Percentiles rank a stretch among this genome's conserved stretches.
These are phyloP conservation scores for Tokudaia muenninki DNA, from an alignment of 2,797 vertebrate species.

Conservation along the genomic window DNA sequence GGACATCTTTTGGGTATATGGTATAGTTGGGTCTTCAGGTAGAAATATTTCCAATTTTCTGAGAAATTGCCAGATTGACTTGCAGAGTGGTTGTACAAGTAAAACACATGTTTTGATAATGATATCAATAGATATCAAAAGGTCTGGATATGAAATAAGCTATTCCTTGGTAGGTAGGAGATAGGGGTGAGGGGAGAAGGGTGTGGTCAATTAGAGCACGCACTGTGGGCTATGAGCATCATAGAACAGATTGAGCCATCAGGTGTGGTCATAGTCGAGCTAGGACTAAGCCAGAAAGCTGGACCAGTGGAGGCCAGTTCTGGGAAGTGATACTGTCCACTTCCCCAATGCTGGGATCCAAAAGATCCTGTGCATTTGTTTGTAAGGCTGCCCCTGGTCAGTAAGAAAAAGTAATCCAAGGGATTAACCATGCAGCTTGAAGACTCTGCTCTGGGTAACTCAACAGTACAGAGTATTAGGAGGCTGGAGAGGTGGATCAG, in stretches of 20 bases:
- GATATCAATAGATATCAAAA: not conserved
- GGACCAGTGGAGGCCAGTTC: not conserved
- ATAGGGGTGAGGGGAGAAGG: fast-evolving
- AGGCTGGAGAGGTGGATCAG: not conserved
- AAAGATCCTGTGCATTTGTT: not conserved
- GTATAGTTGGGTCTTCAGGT: not conserved
- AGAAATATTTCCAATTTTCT: not conserved
- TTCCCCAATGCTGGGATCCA: not conserved
- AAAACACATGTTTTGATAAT: not conserved
- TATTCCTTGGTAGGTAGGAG: not conserved
- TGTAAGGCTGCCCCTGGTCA: not conserved
- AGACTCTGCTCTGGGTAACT: not conserved
- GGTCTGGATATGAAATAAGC: not conserved
- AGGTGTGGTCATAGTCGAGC: not conserved
- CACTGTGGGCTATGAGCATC: not conserved
- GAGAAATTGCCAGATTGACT: not conserved
- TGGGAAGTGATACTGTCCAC: not conserved
- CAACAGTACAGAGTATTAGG: not conserved
- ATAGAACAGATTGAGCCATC: not conserved
- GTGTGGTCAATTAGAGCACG: too few species aligned
- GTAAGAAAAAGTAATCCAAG: not conserved
- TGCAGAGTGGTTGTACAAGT: not conserved
- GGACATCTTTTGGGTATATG: not conserved
- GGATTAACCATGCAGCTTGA: not conserved
- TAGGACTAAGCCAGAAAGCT: not conserved